Base-by-base conservation (phyloP, 2,113 vertebrate species). In the Rana temporaria region DNA sequence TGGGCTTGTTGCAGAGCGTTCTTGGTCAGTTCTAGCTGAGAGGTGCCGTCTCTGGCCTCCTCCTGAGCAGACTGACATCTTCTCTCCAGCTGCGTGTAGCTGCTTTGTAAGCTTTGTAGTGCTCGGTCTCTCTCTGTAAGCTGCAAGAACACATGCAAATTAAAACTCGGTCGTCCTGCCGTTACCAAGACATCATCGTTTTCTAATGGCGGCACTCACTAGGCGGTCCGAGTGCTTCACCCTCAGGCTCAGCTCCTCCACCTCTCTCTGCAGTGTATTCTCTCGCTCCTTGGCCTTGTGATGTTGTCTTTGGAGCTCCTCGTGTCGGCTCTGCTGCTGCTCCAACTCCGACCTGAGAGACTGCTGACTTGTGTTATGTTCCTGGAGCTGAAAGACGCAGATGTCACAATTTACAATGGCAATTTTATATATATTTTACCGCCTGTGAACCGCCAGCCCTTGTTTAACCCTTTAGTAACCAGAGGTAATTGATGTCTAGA, bases 51-150 rank as follows among this genome's bases (percentile, higher is more conserved):
- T n/a, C 38, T 72, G 24, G 90, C 26, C 22, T 92, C 86, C 30
- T 78, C 59, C 24, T 86, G 87, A 18, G 85, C 78, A 68, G 66
- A 77, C 30, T 87, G 85, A 24, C 87, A 88, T 52, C 86, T 86
- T 1, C 85, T 87, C 79, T 93, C 89, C 63, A 89, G 81, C 56
- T 90, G 88, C 16, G 81, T 64, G 55, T 88, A 11, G 19, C 81
- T 86, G 62, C 38, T 42, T 32, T 67, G 63, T 81, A 78, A 65
- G 14, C 20, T 74, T n/a, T 59, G 70, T 12, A 82, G 12, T 14
- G 85, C 17, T 7, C 65, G 52, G 78, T 85, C 75, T 85, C 79
- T 4, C 75, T 68, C 79, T 85, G 79, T 19, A 83, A 69, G 53
- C 75, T 82, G 60, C 20, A 16, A 12, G 26, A 52, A 34, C 4